Evolutionary conservation across 2,888 invertebrate genomes (phyloP).

Genomic region (Spilosoma lubricipeda): DNA sequence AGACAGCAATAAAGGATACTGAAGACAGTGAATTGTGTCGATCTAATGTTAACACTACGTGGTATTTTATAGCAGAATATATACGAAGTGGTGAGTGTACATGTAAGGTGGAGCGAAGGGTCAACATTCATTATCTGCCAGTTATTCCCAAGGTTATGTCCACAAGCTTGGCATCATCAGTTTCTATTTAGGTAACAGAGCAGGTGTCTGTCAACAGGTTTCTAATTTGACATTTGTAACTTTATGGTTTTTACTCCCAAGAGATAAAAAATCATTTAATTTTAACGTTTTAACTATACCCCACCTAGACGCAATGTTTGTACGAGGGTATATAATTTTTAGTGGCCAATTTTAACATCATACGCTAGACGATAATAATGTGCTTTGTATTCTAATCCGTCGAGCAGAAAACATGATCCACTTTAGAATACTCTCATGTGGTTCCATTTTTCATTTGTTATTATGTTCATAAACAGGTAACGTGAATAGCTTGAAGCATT

Average conservation of each 20-base stretch:
- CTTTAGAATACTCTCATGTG: conserved; percentile 44
- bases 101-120: conserved; percentile 38
- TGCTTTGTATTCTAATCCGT: conserved; percentile 64
- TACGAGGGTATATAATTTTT: conserved; percentile 39
- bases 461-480: background rate
- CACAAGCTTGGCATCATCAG: conserved; percentile 64
- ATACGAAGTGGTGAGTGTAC: conserved; percentile 28
- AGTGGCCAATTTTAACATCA: conserved; percentile 54
- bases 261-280: background rate
- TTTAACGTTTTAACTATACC: background rate
- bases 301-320: conserved; percentile 4
- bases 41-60: conserved; percentile 27
- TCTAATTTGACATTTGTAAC: conserved; percentile 39
- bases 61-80: conserved; percentile 35
- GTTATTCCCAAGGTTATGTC: conserved; percentile 52
- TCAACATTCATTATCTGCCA: conserved; percentile 58
- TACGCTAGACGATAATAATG: conserved; percentile 51
- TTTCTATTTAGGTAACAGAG: conserved; percentile 65
- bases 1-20: conserved; percentile 35
- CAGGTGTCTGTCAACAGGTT: conserved; percentile 53
- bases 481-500: background rate
- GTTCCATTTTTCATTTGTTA: conserved; percentile 11
- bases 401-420: conserved; percentile 64
- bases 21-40: conserved; percentile 23
- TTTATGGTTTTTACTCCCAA: conserved; percentile 22